Evolutionary conservation across 2,888 invertebrate genomes (phyloP).

Genomic region (Orchesellides sinensis): DNA sequence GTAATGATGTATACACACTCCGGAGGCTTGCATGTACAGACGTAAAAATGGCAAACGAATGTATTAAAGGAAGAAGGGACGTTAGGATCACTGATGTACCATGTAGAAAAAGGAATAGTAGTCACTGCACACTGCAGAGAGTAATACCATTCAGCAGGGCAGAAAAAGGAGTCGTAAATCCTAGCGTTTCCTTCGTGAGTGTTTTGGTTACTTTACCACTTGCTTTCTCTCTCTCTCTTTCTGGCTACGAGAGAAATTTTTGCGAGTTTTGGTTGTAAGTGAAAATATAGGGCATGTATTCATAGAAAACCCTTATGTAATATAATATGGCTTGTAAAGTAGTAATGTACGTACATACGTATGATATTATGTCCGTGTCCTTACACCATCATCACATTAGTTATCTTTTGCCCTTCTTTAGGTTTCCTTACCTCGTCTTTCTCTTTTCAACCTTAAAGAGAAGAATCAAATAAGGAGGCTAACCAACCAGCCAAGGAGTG

Average conservation of each 20-base stretch:
- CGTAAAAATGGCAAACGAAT: constrained; percentile 29
- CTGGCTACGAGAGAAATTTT: constrained; percentile 13
- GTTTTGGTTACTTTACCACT: constrained; percentile 23
- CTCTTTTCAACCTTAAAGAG: too few relatives aligned
- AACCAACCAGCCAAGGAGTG: constrained; percentile 43
- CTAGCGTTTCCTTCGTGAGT: constrained; percentile 46
- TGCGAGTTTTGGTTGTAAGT: neutral
- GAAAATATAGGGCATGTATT: constrained; percentile 21
- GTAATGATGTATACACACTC: constrained; percentile 25
- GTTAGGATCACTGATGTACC: neutral
- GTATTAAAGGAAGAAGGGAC: constrained; percentile 48
- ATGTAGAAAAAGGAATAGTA: constrained; percentile 5
- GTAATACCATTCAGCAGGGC: constrained; percentile 48
- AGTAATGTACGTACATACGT: neutral
- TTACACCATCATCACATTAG: constrained; percentile 69
- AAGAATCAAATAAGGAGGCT: constrained; percentile 61
- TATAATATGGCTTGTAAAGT: too few relatives aligned
- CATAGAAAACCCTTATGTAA: too few relatives aligned
- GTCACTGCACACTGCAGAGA: constrained; percentile 9
- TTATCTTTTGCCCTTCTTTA: constrained; percentile 63
- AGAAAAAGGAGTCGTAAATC: constrained; percentile 64
- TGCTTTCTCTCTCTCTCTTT: neutral
- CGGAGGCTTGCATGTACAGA: neutral
- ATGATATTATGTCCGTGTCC: constrained; percentile 60
- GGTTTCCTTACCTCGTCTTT: constrained; percentile 44